A percentile compares a stretch with the other conserved stretches of the same genome.
Evolutionary conservation across 2,113 vertebrate species (phyloP).

Genomic region (Crocuta crocuta): DNA sequence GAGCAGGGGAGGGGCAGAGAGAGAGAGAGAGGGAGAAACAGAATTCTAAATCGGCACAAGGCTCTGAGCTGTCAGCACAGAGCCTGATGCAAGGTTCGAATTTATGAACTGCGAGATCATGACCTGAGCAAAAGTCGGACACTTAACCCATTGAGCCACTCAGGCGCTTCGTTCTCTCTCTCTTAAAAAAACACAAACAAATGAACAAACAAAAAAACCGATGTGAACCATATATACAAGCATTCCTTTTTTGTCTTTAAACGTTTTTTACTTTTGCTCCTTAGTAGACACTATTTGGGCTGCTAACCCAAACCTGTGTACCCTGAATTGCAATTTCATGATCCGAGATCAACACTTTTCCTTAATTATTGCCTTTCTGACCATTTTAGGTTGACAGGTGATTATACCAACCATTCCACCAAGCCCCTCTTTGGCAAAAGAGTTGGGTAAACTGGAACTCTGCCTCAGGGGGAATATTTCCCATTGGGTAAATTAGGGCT

Average conservation of each 20-base stretch:
- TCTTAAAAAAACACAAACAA: too few relatives aligned
- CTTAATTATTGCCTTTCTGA: neutral
- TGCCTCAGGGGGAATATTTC: neutral
- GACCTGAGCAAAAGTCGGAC: too few relatives aligned
- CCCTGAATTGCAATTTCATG: neutral
- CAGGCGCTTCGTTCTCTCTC: too few relatives aligned
- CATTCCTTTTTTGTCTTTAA: neutral
- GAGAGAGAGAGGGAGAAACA: too few relatives aligned
- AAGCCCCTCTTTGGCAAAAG: neutral
- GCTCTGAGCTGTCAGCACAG: too few relatives aligned
- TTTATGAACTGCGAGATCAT: too few relatives aligned
- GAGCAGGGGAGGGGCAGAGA: too few relatives aligned
- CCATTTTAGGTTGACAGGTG: neutral
- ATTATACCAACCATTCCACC: neutral
- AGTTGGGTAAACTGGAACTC: neutral
- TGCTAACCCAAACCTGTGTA: neutral
- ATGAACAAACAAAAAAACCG: too few relatives aligned
- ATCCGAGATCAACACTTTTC: neutral
- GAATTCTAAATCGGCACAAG: too few relatives aligned
- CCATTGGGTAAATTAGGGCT: neutral
- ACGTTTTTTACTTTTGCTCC: neutral
- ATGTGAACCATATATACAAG: neutral
- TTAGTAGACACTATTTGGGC: neutral
- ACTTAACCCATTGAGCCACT: too few relatives aligned
- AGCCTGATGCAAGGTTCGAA: too few relatives aligned